A percentile compares a stretch with the other conserved stretches of the same genome.
These are phyloP conservation scores for Cynaeus angustus DNA, from an alignment of 2,888 invertebrate species.

Conservation along the genomic window DNA sequence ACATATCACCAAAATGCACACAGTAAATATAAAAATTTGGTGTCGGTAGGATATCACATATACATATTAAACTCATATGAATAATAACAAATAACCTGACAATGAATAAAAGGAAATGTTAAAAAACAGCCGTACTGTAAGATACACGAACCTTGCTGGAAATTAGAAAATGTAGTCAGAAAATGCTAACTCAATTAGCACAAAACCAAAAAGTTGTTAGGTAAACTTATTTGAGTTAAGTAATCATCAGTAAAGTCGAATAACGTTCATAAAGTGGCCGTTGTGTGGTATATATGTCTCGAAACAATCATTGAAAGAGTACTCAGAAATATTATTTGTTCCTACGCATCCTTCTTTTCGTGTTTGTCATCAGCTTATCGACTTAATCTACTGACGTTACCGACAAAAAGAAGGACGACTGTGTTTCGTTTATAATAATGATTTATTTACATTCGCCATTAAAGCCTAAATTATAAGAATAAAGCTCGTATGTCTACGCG, in stretches of 20 bases:
- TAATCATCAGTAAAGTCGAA: constrained; percentile 36
- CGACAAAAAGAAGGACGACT: constrained; percentile 17
- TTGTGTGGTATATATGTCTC: background rate
- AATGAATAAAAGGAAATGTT: constrained; percentile 22
- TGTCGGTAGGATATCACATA: constrained; percentile 60
- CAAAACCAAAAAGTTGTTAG: constrained; percentile 40
- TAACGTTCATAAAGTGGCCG: constrained; percentile 23
- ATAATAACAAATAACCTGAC: constrained; percentile 23
- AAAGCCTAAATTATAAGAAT: constrained; percentile 38
- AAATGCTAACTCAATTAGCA: constrained; percentile 47
- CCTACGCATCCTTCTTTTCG: constrained; percentile 8
- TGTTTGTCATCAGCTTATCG: constrained; percentile 1
- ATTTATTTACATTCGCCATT: constrained; percentile 24
- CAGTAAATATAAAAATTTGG: constrained; percentile 58
- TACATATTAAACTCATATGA: constrained; percentile 26
- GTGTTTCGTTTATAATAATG: constrained; percentile 3
- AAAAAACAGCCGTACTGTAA: constrained; percentile 19
- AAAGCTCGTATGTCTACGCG: constrained; percentile 31
- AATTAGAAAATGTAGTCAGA: constrained; percentile 37
- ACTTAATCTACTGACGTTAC: background rate
- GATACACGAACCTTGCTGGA: constrained; percentile 41
- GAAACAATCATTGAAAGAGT: background rate
- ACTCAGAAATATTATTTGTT: constrained; percentile 2
- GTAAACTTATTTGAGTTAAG: constrained; percentile 41
- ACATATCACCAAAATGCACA: constrained; percentile 55